These are phyloP conservation scores for Sesia bembeciformis DNA, from an alignment of 2,888 invertebrate genomes.

Conservation along the genomic window DNA sequence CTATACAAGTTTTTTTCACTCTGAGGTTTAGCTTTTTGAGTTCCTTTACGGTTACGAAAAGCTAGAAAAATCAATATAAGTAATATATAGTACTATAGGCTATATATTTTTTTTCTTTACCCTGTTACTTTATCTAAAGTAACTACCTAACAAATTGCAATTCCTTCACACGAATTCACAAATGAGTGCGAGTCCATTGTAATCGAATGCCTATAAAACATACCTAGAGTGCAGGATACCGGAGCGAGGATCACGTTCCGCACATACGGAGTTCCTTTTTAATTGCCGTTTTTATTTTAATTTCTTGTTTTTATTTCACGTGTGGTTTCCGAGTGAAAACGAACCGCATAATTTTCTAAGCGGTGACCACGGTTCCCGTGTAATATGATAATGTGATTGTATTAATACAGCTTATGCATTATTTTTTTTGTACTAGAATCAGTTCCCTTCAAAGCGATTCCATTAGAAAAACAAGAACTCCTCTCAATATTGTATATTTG, in stretches of 20 bases:
- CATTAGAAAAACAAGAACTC: too few relatives aligned
- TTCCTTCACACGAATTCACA: slow-evolving; percentile 15
- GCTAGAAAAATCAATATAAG: too few relatives aligned
- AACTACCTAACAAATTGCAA: neutral
- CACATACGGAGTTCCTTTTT: neutral
- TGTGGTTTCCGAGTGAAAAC: slow-evolving; percentile 59
- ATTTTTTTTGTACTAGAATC: too few relatives aligned
- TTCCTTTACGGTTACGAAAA: too few relatives aligned
- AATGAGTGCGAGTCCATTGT: slow-evolving; percentile 7
- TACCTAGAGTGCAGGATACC: slow-evolving; percentile 15
- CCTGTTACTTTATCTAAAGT: neutral
- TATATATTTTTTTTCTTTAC: too few relatives aligned
- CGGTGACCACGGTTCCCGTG: slow-evolving; percentile 67
- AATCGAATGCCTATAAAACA: neutral
- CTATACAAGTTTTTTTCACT: too few relatives aligned
- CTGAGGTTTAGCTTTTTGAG: too few relatives aligned
- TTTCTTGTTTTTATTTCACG: slow-evolving; percentile 30
- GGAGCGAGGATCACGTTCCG: slow-evolving; percentile 18
- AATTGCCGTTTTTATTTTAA: slow-evolving; percentile 3
- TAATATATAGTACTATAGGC: too few relatives aligned
- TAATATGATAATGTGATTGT: slow-evolving; percentile 62
- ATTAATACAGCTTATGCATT: too few relatives aligned
- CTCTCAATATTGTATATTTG: too few relatives aligned
- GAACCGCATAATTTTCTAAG: slow-evolving; percentile 67
- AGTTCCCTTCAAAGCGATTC: too few relatives aligned